Conservation (phyloP, 2,797 vertebrate species). For the Xyrichtys novacula region DNA sequence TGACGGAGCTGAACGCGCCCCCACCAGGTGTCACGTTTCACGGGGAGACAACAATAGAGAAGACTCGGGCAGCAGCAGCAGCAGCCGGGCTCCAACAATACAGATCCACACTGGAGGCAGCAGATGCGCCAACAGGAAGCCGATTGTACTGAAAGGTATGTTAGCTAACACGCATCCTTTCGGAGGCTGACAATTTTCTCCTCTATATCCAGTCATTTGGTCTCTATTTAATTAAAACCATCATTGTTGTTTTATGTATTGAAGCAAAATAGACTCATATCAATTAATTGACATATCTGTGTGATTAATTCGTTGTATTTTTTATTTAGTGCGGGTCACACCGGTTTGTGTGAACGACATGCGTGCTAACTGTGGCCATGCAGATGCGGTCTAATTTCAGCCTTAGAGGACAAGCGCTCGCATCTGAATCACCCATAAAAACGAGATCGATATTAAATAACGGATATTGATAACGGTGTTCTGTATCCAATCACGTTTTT, state of each 20-base stretch:
- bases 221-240: rapidly evolving
- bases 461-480: background rate
- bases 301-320: too few species aligned
- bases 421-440: background rate
- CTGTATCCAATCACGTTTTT: too few species aligned
- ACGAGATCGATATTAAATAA: background rate
- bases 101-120: background rate
- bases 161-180: background rate
- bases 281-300: background rate
- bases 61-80: constrained; percentile 2
- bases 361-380: background rate
- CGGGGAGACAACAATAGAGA: constrained; percentile 5
- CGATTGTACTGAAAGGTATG: constrained; percentile 6
- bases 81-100: background rate
- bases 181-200: background rate
- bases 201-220: background rate
- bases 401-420: background rate
- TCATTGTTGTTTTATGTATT: background rate
- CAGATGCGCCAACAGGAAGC: background rate
- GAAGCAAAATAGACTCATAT: background rate
- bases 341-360: background rate
- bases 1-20: constrained; percentile 16
- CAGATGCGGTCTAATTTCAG: background rate
- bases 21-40: constrained; percentile 30
- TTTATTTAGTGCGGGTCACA: background rate